Percentiles rank a stretch among this genome's conserved stretches.
These are phyloP conservation scores for Andrena haemorrhoa DNA, from an alignment of 2,888 invertebrate species.

Conservation along the genomic window DNA sequence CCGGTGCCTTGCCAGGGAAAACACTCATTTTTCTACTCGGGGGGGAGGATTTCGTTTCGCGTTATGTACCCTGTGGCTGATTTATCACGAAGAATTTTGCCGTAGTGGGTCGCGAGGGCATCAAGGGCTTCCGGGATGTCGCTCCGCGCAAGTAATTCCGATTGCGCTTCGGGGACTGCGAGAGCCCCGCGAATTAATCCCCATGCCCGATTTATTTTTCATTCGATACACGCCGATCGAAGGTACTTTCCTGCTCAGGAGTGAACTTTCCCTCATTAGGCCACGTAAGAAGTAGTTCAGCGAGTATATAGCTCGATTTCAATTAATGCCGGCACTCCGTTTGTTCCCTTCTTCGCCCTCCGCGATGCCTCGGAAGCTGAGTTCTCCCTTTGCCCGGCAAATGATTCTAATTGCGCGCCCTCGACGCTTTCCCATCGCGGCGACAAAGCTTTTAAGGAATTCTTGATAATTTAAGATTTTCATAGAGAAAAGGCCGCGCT, in stretches of 20 bases:
- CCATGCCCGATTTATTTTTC: conserved; percentile 44
- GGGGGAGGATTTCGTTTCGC: conserved; percentile 13
- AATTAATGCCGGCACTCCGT: conserved; percentile 20
- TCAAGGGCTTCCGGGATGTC: conserved; percentile 2
- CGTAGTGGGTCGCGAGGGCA: neutral
- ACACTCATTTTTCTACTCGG: neutral
- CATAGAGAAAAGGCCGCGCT: neutral
- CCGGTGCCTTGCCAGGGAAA: neutral
- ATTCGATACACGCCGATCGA: conserved; percentile 46
- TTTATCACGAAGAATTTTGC: conserved; percentile 21
- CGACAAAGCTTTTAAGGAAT: conserved; percentile 21
- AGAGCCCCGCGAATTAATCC: conserved; percentile 55
- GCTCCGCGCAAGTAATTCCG: conserved; percentile 7
- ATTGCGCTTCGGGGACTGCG: conserved; percentile 35
- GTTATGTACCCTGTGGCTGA: neutral
- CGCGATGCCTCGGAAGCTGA: neutral
- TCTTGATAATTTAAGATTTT: conserved; percentile 38
- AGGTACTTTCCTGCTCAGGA: conserved; percentile 1
- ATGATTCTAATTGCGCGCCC: conserved; percentile 45
- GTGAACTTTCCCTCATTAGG: neutral
- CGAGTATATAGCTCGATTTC: neutral
- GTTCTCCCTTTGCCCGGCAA: neutral
- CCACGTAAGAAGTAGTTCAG: too few relatives aligned
- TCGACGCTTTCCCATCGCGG: neutral
- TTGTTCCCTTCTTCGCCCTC: neutral